A percentile compares a stretch with the other conserved stretches of the same genome.
Evolutionary conservation across 2,113 vertebrate species (phyloP).

Genomic region (pig (Sus scrofa)): T2T-Sscrofa CM000827.6:92146501-92147000

Average conservation of each 20-base stretch:
- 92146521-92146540: not conserved
- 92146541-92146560: not conserved
- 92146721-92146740: not conserved
- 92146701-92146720: not conserved
- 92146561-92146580: not conserved
- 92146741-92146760: not conserved
- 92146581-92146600: not conserved
- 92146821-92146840: not conserved
- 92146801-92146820: not conserved
- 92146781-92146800: not conserved
- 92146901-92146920: not conserved
- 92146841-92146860: not conserved
- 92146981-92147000: not conserved
- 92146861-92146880: not conserved
- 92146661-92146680: not conserved
- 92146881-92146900: not conserved
- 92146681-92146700: not conserved
- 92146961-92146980: not conserved
- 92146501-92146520: not conserved
- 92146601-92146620: not conserved
- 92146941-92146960: not conserved
- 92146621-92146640: not conserved
- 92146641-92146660: not conserved
- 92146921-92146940: not conserved
- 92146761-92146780: not conserved